Evolutionary conservation across 2,113 vertebrate genomes (phyloP).

Genomic region (Gallinago undulata): DNA sequence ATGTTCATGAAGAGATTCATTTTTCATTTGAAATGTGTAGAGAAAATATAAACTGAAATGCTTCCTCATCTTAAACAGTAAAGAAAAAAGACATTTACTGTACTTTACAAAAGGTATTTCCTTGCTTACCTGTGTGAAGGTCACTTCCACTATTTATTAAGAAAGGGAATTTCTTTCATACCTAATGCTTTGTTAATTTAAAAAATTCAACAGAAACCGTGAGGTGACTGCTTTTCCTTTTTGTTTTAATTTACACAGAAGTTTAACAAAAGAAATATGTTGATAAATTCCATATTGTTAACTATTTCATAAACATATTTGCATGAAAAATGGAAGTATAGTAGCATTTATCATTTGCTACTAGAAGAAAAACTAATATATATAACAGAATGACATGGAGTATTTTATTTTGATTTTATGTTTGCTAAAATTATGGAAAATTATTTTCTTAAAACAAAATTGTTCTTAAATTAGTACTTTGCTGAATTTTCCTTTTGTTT

Average conservation of each 20-base stretch:
- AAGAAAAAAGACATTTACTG: not conserved
- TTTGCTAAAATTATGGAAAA: not conserved
- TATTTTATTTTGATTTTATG: not conserved
- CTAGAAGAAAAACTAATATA: not conserved
- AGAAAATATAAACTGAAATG: not conserved
- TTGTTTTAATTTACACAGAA: not conserved
- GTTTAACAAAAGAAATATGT: not conserved
- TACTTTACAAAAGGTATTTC: not conserved
- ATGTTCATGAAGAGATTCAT: not conserved
- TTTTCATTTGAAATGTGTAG: slow-evolving; percentile 1
- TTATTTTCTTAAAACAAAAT: not conserved
- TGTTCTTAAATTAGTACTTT: not conserved
- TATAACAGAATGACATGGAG: not conserved
- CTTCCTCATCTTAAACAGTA: not conserved
- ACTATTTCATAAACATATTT: not conserved
- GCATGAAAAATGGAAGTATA: not conserved
- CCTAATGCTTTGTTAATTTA: not conserved
- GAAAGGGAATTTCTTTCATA: not conserved
- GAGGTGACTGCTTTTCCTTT: not conserved
- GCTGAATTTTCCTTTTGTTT: not conserved
- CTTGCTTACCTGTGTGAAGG: not conserved
- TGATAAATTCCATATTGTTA: not conserved
- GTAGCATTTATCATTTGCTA: not conserved
- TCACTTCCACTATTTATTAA: not conserved
- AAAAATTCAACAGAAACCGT: not conserved